phyloP scores from a whole-genome alignment of 2,113 vertebrate species.

The Toxotes chatareus region DNA sequence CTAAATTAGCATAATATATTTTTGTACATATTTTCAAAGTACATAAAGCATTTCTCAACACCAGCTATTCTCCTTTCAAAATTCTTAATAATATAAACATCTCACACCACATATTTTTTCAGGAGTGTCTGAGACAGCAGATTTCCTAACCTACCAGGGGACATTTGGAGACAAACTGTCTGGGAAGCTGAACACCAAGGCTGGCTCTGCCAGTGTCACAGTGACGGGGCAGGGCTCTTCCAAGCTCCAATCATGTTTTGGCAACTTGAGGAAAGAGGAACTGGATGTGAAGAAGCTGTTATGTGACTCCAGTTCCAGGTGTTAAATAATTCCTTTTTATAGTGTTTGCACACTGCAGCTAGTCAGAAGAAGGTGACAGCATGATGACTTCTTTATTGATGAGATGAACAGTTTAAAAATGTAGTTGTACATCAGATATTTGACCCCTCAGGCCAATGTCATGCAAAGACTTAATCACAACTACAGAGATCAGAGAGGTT shows the following conservation, averaged over 20 bases:
- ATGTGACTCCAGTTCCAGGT: slow-evolving; percentile 85
- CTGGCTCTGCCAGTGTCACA: slow-evolving; percentile 73
- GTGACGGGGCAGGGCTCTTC: slow-evolving; percentile 78
- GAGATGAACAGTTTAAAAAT: neutral
- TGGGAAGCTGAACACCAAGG: slow-evolving; percentile 77
- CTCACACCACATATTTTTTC: slow-evolving; percentile 22
- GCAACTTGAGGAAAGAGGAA: slow-evolving; percentile 89
- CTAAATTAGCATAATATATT: neutral
- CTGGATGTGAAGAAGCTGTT: slow-evolving; percentile 89
- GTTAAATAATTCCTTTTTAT: neutral
- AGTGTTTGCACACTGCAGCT: neutral
- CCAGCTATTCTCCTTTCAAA: too few species aligned
- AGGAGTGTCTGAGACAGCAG: slow-evolving; percentile 86
- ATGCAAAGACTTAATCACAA: neutral
- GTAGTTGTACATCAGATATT: slow-evolving; percentile 6
- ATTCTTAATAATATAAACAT: neutral
- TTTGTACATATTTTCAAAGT: neutral
- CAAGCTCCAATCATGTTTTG: slow-evolving; percentile 88
- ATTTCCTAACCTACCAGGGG: slow-evolving; percentile 89
- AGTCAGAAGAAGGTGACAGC: neutral
- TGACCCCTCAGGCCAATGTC: neutral
- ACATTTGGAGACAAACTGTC: slow-evolving; percentile 78
- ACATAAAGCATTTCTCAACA: neutral
- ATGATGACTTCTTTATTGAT: neutral
- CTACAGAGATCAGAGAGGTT: neutral